Evolutionary conservation across 2,888 invertebrate species (phyloP).

Genomic region (Synergus japonicus): DNA sequence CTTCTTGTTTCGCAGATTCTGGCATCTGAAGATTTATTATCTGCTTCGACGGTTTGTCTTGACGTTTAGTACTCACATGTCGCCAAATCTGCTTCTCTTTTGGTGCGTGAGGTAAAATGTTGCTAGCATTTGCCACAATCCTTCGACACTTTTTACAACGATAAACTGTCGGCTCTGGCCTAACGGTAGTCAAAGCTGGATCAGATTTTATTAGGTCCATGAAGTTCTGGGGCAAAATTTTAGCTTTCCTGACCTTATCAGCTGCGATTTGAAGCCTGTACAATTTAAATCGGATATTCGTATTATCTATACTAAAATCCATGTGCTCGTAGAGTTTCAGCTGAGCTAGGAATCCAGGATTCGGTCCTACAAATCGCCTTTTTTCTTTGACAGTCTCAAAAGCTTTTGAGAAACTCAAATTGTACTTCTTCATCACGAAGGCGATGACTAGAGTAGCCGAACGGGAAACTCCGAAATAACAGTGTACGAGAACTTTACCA

Average conservation of each 20-base stretch:
- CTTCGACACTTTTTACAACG: constrained; percentile 90
- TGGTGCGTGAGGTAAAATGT: constrained; percentile 86
- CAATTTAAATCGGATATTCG: constrained; percentile 85
- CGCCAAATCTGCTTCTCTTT: constrained; percentile 79
- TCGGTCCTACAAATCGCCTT: constrained; percentile 87
- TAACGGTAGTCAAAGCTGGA: constrained; percentile 85
- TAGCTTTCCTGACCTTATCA: constrained; percentile 89
- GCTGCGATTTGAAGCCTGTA: constrained; percentile 89
- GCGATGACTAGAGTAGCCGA: constrained; percentile 93
- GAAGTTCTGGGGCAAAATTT: constrained; percentile 89
- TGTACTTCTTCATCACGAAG: constrained; percentile 91
- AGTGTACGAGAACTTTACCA: constrained; percentile 90
- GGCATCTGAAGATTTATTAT: constrained; percentile 51
- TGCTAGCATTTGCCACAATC: constrained; percentile 88
- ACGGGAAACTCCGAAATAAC: constrained; percentile 94
- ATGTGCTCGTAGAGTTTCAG: constrained; percentile 88
- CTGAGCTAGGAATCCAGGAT: constrained; percentile 89
- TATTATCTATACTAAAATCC: constrained; percentile 84
- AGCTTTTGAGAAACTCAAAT: constrained; percentile 86
- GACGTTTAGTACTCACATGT: constrained; percentile 74
- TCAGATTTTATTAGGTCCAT: constrained; percentile 88
- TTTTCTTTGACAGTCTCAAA: constrained; percentile 84
- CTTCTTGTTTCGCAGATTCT: constrained; percentile 57
- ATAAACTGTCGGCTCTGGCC: constrained; percentile 91
- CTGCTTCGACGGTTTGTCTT: constrained; percentile 63